phyloP scores from a whole-genome alignment of 2,113 vertebrate species.

The cat (Felis catus) region DNA sequence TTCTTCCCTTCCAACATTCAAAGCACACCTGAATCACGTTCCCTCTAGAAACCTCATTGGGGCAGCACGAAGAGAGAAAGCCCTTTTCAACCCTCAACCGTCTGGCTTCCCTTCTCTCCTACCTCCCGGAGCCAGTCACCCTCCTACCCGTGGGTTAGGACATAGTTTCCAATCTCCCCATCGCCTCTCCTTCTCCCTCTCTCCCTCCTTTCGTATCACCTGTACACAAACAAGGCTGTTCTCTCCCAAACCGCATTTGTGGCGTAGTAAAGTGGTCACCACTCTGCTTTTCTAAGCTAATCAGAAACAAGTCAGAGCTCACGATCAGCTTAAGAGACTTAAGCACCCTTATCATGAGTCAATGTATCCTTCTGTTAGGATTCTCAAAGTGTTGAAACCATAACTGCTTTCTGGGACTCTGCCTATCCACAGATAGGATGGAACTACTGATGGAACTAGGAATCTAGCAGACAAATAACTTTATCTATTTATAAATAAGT shows the following conservation, averaged over 20 bases:
- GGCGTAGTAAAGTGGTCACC: background rate
- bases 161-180: fast-evolving
- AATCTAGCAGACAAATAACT: background rate
- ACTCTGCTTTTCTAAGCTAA: background rate
- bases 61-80: background rate
- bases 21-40: background rate
- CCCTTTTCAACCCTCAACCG: fast-evolving
- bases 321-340: background rate
- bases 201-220: background rate
- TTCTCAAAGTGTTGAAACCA: background rate
- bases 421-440: background rate
- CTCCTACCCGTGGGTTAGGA: background rate
- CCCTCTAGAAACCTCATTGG: background rate
- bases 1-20: background rate
- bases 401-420: background rate
- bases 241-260: background rate
- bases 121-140: background rate
- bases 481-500: background rate
- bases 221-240: background rate
- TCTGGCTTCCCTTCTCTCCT: background rate
- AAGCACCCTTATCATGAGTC: background rate
- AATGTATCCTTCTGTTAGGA: background rate
- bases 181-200: background rate
- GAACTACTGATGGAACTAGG: background rate
- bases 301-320: background rate